Evolutionary conservation across 2,888 invertebrate genomes (phyloP).

Genomic region (Latrodectus hesperus): DNA sequence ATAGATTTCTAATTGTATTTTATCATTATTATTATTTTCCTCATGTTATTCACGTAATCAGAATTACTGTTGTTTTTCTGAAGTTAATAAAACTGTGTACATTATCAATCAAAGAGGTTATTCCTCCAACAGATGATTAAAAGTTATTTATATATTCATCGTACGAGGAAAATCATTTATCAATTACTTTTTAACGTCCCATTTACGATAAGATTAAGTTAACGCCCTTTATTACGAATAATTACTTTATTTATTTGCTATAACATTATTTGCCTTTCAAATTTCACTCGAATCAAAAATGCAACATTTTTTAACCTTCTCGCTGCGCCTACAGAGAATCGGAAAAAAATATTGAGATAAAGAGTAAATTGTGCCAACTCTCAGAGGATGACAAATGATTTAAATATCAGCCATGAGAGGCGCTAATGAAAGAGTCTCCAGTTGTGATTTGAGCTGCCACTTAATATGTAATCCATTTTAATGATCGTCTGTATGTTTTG

Average conservation of each 20-base stretch:
- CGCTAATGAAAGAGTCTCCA: constrained; percentile 34
- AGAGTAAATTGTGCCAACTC: constrained; percentile 29
- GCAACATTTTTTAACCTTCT: background rate
- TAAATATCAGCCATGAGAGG: constrained; percentile 37
- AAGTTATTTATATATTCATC: too few relatives aligned
- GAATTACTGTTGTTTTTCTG: too few relatives aligned
- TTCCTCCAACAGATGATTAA: too few relatives aligned
- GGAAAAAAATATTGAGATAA: background rate
- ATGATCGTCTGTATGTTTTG: constrained; percentile 47
- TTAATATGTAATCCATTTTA: constrained; percentile 65
- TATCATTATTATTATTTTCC: too few relatives aligned
- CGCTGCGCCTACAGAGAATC: background rate
- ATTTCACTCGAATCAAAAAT: background rate
- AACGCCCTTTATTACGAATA: background rate
- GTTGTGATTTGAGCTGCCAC: constrained; percentile 39
- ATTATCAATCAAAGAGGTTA: too few relatives aligned
- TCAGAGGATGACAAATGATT: constrained; percentile 48
- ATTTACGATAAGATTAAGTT: too few relatives aligned
- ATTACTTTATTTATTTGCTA: background rate
- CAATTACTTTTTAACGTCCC: too few relatives aligned
- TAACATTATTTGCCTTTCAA: background rate
- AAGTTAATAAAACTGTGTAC: too few relatives aligned
- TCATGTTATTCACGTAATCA: too few relatives aligned
- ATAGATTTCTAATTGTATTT: too few relatives aligned
- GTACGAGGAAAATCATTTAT: too few relatives aligned